These are phyloP conservation scores for Micromys minutus DNA, from an alignment of 2,113 vertebrate genomes.

Conservation along the genomic window DNA sequence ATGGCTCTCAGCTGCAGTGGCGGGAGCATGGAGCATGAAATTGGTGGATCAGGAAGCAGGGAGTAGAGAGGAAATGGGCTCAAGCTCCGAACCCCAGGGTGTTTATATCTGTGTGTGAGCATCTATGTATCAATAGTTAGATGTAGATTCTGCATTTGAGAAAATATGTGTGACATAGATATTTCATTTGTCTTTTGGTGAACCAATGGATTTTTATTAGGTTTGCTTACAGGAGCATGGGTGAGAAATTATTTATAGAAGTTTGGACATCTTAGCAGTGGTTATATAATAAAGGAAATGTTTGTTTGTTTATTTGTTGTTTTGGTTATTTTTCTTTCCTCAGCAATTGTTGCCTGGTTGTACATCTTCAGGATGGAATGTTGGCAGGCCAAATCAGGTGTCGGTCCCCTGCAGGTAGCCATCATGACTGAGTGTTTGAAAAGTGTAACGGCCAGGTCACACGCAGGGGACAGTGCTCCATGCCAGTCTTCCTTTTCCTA, in stretches of 20 bases:
- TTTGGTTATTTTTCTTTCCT: background rate
- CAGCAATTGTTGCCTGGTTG: background rate
- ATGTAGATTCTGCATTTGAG: background rate
- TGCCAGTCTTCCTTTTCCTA: too few species aligned
- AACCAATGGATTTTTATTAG: background rate
- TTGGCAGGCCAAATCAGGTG: background rate
- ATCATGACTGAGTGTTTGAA: background rate
- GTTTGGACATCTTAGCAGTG: background rate
- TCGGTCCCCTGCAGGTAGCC: background rate
- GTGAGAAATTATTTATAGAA: background rate
- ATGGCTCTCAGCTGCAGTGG: background rate
- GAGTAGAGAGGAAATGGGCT: background rate
- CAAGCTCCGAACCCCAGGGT: background rate
- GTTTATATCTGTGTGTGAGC: background rate
- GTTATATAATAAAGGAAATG: too few species aligned
- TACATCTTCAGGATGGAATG: too few species aligned
- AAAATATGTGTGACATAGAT: background rate
- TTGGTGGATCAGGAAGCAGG: background rate
- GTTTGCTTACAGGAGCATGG: background rate
- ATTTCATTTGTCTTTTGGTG: background rate
- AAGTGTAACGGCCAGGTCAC: too few species aligned
- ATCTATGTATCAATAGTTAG: background rate
- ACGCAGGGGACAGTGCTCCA: background rate
- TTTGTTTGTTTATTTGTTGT: too few species aligned
- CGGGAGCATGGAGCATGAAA: background rate